A percentile compares a stretch with the other conserved stretches of the same genome.
phyloP scores from a whole-genome alignment of 2,888 invertebrate species.

The Anaspis maculata region DNA sequence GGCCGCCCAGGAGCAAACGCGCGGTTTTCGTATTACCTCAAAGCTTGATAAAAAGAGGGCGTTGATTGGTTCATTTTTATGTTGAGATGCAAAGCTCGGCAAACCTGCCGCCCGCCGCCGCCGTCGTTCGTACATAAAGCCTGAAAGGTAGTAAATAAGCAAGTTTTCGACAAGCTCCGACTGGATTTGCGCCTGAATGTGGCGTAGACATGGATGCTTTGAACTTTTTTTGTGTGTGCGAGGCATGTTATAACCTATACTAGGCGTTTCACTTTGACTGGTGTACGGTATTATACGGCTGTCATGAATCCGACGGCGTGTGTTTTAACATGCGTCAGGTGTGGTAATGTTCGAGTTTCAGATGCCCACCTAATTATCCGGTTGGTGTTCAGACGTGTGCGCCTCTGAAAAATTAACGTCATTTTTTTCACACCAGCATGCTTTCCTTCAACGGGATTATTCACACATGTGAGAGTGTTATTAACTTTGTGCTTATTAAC shows the following conservation, averaged over 20 bases:
- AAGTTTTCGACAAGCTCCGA: constrained; percentile 37
- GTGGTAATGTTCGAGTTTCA: too few species aligned
- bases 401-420: too few species aligned
- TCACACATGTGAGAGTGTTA: too few species aligned
- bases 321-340: too few species aligned
- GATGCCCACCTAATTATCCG: too few species aligned
- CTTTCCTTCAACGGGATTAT: too few species aligned
- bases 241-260: too few species aligned
- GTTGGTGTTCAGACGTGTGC: too few species aligned
- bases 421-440: too few species aligned
- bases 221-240: constrained; percentile 38
- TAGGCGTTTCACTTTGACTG: constrained; percentile 34
- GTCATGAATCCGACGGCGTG: too few species aligned
- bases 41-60: constrained; percentile 34
- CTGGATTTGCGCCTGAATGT: constrained; percentile 35
- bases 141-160: constrained; percentile 40
- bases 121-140: constrained; percentile 27
- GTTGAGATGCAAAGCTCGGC: constrained; percentile 30
- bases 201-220: constrained; percentile 34
- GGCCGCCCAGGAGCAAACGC: constrained; percentile 20
- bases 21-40: constrained; percentile 27
- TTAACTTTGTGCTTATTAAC: too few species aligned
- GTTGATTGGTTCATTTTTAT: constrained; percentile 37
- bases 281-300: constrained; percentile 27
- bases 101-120: too few species aligned